phyloP scores from a whole-genome alignment of 2,113 vertebrate genomes.

The Archilochus colubris region DNA sequence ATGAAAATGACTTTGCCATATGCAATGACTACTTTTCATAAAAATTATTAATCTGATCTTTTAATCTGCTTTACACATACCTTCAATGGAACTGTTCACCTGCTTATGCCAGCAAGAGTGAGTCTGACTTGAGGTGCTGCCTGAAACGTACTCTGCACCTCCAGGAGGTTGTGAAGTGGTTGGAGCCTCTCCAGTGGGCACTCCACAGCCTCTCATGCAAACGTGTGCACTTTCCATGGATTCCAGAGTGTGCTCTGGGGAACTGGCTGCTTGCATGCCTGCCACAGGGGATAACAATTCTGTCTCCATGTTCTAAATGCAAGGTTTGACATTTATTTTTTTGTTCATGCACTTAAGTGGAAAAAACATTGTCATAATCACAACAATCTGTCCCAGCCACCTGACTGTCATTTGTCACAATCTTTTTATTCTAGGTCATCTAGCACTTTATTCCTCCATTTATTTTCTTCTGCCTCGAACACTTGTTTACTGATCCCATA shows the following conservation, averaged over 20 bases:
- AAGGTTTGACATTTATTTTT: neutral
- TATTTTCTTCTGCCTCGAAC: neutral
- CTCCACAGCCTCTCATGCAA: neutral
- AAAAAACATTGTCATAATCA: neutral
- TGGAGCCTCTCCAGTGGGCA: constrained; percentile 11
- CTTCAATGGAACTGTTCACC: constrained; percentile 5
- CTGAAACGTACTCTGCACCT: neutral
- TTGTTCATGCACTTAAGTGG: neutral
- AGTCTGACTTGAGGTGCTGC: neutral
- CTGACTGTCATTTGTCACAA: neutral
- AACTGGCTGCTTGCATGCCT: neutral
- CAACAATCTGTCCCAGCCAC: fast-evolving
- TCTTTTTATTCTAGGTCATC: neutral
- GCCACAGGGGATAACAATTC: neutral
- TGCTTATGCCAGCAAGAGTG: neutral
- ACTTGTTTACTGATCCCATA: neutral
- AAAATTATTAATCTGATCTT: constrained; percentile 36
- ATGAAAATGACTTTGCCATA: constrained; percentile 48
- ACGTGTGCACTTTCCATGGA: neutral
- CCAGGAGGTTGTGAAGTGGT: neutral
- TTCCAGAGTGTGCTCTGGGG: fast-evolving
- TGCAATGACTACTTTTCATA: constrained; percentile 18
- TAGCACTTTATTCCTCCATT: neutral
- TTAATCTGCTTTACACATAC: constrained; percentile 40
- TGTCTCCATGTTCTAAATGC: neutral